Evolutionary conservation across 2,113 vertebrate species (phyloP).

Genomic region (Tetraodon nigroviridis): DNA sequence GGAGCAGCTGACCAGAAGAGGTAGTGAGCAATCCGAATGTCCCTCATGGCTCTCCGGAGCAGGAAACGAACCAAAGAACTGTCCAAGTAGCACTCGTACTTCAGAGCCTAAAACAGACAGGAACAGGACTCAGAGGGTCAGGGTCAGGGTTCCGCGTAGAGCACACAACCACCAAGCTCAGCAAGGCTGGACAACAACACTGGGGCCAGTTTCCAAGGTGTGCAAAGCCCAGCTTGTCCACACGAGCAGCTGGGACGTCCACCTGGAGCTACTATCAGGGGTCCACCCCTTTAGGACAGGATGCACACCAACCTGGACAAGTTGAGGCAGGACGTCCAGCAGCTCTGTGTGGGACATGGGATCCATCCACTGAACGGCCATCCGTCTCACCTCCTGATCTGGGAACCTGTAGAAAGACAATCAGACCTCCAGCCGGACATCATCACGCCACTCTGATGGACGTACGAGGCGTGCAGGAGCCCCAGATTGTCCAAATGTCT

Average conservation of each 20-base stretch:
- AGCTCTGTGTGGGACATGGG: conserved; percentile 89
- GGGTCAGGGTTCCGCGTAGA: no score
- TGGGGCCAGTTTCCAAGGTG: no score
- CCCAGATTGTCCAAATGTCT: conserved; percentile 91
- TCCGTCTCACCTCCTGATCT: conserved; percentile 91
- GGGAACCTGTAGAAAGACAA: conserved; percentile 79
- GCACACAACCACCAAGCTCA: background rate
- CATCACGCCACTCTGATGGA: background rate
- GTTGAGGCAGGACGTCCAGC: conserved; percentile 92
- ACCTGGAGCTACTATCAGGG: no score
- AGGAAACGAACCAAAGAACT: conserved; percentile 94
- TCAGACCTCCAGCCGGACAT: background rate
- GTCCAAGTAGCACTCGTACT: conserved; percentile 98
- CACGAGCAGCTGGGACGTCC: background rate
- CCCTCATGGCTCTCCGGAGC: conserved; percentile 86
- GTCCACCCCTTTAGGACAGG: background rate
- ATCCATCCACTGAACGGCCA: conserved; percentile 94
- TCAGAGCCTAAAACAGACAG: conserved; percentile 81
- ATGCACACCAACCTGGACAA: conserved; percentile 84
- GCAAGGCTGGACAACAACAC: no score
- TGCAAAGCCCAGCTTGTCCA: background rate
- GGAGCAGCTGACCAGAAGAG: conserved; percentile 85
- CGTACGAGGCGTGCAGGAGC: conserved; percentile 91
- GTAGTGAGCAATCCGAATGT: conserved; percentile 90
- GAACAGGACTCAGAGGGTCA: no score